A percentile compares a stretch with the other conserved stretches of the same genome.
Evolutionary conservation across 1,140 invertebrate species (phyloP).

Genomic region (Holotrichia oblita): DNA sequence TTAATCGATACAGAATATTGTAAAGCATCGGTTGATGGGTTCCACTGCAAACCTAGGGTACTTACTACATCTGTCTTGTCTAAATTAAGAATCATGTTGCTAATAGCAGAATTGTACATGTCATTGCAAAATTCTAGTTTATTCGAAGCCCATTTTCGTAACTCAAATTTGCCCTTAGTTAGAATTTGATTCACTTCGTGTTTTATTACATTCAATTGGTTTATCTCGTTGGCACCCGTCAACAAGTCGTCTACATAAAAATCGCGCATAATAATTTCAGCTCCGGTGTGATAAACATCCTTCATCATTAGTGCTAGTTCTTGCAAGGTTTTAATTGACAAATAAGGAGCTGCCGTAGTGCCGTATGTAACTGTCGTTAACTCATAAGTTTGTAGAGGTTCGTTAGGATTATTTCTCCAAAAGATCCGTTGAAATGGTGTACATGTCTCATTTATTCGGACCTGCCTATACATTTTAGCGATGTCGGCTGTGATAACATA

Average conservation of each 20-base stretch:
- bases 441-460: neutral
- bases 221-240: neutral
- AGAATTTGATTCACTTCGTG: neutral
- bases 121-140: neutral
- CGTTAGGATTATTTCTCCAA: constrained; percentile 24
- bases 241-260: constrained; percentile 49
- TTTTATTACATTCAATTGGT: neutral
- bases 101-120: neutral
- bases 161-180: neutral
- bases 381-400: constrained; percentile 44
- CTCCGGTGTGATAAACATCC: constrained; percentile 44
- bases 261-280: constrained; percentile 37
- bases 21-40: neutral
- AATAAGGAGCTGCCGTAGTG: constrained; percentile 48
- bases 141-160: neutral
- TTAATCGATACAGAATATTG: neutral
- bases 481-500: constrained; percentile 8
- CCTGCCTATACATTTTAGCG: constrained; percentile 23
- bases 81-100: neutral
- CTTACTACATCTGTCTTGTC: neutral
- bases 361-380: constrained; percentile 55
- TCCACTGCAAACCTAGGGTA: constrained; percentile 4
- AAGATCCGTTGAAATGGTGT: neutral
- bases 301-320: constrained; percentile 47
- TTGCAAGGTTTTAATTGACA: constrained; percentile 50